phyloP scores from a whole-genome alignment of 2,888 invertebrate species.

The Auanema sp. region DNA sequence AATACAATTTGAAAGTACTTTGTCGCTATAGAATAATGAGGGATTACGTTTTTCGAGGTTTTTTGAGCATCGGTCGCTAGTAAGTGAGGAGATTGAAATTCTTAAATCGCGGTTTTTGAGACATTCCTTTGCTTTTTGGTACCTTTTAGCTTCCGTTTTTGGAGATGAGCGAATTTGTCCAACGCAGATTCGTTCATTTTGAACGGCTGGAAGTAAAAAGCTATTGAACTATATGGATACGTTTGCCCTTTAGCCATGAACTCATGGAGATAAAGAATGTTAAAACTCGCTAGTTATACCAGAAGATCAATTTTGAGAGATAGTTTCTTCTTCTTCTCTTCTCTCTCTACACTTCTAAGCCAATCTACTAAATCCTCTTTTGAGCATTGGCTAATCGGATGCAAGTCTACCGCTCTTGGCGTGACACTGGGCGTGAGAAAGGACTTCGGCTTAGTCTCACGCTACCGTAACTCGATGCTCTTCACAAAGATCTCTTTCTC shows the following conservation, averaged over 20 bases:
- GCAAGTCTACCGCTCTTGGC: slow-evolving; percentile 1
- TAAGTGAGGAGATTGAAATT: no score
- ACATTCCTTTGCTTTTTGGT: not conserved
- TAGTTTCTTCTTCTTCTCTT: no score
- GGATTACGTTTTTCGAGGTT: slow-evolving; percentile 1
- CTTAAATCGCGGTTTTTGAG: not conserved
- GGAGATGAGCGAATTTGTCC: not conserved
- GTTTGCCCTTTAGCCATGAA: no score
- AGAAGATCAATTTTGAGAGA: no score
- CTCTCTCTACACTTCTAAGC: no score
- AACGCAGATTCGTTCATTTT: slow-evolving; percentile 21
- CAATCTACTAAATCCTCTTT: not conserved
- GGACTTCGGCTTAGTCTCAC: not conserved
- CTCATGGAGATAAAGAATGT: no score
- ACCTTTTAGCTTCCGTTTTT: not conserved
- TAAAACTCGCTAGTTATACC: no score
- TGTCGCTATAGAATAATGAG: not conserved
- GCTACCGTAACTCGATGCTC: not conserved
- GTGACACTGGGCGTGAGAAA: not conserved
- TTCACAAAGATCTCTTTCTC: no score
- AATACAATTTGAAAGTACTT: not conserved
- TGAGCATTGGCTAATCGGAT: not conserved
- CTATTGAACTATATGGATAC: not conserved
- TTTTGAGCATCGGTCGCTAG: not conserved
- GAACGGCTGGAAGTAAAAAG: slow-evolving; percentile 22